phyloP scores from a whole-genome alignment of 53 echinoderm and acorn worm species.

The Paelopatides confundens region DNA sequence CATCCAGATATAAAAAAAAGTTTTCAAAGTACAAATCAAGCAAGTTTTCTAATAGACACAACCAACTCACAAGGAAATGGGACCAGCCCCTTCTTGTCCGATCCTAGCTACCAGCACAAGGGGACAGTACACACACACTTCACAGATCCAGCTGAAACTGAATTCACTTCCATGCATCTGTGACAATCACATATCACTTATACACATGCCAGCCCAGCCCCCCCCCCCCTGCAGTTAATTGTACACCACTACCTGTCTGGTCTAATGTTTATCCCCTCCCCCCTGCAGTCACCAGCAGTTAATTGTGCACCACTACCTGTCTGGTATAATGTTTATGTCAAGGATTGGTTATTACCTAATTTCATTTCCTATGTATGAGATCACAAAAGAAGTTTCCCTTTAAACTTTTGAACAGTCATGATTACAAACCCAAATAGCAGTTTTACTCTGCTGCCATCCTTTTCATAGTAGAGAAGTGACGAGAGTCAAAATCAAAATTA shows the following conservation, averaged over 20 bases:
- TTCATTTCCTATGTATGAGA: neutral
- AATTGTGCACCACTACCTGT: conserved; percentile 43
- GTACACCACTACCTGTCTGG: conserved; percentile 19
- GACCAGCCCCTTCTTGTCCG: conserved; percentile 17
- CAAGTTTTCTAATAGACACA: neutral
- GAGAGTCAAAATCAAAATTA: too few relatives aligned
- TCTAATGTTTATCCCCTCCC: neutral
- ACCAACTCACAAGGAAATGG: neutral
- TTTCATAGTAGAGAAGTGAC: neutral
- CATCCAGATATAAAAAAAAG: neutral
- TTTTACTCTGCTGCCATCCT: neutral
- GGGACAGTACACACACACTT: neutral
- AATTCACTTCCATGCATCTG: neutral
- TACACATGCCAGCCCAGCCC: neutral
- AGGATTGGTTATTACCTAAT: neutral
- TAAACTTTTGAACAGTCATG: too few relatives aligned
- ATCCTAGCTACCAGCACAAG: conserved; percentile 49
- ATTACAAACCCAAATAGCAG: neutral
- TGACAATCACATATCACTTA: neutral
- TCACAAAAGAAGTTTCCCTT: too few relatives aligned
- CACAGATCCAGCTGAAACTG: conserved; percentile 42
- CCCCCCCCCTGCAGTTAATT: conserved; percentile 9
- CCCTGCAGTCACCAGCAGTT: neutral
- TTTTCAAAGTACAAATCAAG: neutral
- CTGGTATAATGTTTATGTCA: neutral